phyloP scores from a whole-genome alignment of 2,888 invertebrate genomes.

The Mycalesis mineus region DNA sequence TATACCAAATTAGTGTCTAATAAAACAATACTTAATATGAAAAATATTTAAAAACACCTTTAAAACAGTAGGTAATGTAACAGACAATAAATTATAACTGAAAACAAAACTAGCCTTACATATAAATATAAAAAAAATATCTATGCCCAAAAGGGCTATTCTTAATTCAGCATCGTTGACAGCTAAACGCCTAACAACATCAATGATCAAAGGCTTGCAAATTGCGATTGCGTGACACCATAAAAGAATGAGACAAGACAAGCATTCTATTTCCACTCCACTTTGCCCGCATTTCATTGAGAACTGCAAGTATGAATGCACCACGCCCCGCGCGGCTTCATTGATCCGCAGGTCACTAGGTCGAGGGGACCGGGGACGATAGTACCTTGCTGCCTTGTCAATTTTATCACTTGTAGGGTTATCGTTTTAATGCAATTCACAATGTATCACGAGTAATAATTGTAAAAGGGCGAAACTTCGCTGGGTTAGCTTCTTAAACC shows the following conservation, averaged over 20 bases:
- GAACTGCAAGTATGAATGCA: constrained; percentile 22
- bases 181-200: background rate
- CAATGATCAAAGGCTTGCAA: background rate
- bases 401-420: background rate
- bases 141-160: background rate
- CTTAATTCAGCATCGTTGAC: background rate
- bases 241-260: constrained; percentile 3
- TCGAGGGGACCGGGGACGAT: constrained; percentile 41
- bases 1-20: too few relatives aligned
- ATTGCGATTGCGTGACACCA: background rate
- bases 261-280: constrained; percentile 1
- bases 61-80: too few relatives aligned
- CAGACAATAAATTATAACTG: too few relatives aligned
- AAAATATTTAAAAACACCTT: too few relatives aligned
- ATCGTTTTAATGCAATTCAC: too few relatives aligned
- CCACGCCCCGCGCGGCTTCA: constrained; percentile 42
- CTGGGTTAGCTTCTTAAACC: too few relatives aligned
- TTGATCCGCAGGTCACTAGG: constrained; percentile 69
- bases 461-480: too few relatives aligned
- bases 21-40: too few relatives aligned
- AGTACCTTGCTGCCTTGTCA: background rate
- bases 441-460: too few relatives aligned
- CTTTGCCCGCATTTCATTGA: constrained; percentile 25
- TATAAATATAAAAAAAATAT: background rate
- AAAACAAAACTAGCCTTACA: too few relatives aligned